Conservation (phyloP, 2,797 vertebrate genomes). For the Oreonectes daqikongensis region DNA sequence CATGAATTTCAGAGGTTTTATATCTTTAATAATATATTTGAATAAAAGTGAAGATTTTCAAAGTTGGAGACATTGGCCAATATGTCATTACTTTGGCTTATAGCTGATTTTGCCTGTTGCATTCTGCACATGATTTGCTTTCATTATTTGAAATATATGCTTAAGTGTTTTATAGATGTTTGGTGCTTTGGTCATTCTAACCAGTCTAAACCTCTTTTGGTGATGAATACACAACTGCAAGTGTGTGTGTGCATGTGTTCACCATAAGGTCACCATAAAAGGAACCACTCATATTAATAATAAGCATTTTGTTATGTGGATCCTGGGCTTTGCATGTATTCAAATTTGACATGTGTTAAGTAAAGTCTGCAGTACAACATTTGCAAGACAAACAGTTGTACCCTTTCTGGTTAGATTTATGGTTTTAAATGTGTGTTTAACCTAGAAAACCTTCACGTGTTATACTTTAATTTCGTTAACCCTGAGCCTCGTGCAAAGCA, state of each 20-base stretch:
- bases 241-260: not conserved
- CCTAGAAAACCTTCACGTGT: too few relatives aligned
- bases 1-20: too few relatives aligned
- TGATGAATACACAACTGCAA: too few relatives aligned
- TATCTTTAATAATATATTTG: too few relatives aligned
- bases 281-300: not conserved
- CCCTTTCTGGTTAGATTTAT: not conserved
- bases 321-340: constrained; percentile 23
- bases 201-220: not conserved
- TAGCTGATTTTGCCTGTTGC: too few relatives aligned
- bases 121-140: not conserved
- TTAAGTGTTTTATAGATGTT: not conserved
- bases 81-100: too few relatives aligned
- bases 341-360: not conserved
- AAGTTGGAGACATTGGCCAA: too few relatives aligned
- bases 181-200: not conserved
- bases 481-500: too few relatives aligned
- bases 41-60: too few relatives aligned
- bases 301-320: constrained; percentile 12
- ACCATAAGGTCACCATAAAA: not conserved
- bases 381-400: constrained; percentile 14
- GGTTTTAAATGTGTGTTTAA: too few relatives aligned
- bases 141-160: not conserved
- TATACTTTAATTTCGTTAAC: not conserved
- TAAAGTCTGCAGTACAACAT: not conserved